A percentile compares a stretch with the other conserved stretches of the same genome.
These are phyloP conservation scores for Fratercula arctica DNA, from an alignment of 2,797 vertebrate genomes.

Conservation along the genomic window DNA sequence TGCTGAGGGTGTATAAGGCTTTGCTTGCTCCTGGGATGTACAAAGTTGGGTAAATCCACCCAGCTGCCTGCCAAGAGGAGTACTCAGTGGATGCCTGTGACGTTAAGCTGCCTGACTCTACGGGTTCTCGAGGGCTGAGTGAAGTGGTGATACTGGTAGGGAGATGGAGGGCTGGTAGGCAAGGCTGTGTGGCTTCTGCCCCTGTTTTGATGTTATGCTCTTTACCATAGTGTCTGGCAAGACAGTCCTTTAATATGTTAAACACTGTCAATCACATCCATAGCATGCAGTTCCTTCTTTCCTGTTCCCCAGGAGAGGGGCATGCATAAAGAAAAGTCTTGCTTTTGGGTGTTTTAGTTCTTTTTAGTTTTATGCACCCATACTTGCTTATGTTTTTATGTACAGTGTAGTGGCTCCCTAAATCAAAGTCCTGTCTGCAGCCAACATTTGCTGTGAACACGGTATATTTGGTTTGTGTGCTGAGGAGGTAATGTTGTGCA, in stretches of 20 bases:
- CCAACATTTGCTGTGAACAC: not conserved
- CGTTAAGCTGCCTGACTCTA: not conserved
- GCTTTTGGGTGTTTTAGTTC: not conserved
- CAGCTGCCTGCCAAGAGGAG: not conserved
- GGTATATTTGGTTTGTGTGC: not conserved
- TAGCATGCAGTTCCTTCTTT: not conserved
- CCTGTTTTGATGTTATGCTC: not conserved
- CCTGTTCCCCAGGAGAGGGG: not conserved
- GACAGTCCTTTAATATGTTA: not conserved
- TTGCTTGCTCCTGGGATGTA: not conserved
- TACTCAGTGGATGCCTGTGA: not conserved
- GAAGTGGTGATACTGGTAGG: not conserved
- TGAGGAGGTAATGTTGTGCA: not conserved
- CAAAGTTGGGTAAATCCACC: not conserved
- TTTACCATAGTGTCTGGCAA: not conserved
- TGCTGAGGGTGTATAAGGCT: not conserved
- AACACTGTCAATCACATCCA: not conserved
- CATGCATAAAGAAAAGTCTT: not conserved
- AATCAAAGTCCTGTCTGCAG: not conserved
- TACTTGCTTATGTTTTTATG: rapidly evolving
- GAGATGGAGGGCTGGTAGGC: not conserved
- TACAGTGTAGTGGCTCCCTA: not conserved
- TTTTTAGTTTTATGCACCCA: not conserved
- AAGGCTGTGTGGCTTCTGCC: not conserved
- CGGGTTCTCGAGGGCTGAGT: not conserved